Evolutionary conservation across 2,113 vertebrate genomes (phyloP).

Genomic region (Amblyopsis rosae): DNA sequence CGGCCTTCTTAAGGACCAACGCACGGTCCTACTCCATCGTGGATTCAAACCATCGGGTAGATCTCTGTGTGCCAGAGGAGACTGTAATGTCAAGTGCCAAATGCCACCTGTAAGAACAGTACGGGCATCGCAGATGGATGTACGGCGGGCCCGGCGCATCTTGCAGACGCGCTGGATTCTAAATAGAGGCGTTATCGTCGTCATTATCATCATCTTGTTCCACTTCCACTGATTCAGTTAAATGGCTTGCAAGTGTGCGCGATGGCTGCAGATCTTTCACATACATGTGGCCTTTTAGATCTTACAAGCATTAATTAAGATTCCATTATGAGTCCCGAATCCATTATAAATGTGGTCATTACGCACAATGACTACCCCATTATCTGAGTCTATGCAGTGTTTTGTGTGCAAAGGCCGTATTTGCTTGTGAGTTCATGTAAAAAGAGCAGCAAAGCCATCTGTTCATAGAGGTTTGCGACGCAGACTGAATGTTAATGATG

Average conservation of each 20-base stretch:
- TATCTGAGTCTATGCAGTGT: constrained; percentile 33
- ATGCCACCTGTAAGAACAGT: constrained; percentile 48
- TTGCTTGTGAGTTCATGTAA: constrained; percentile 51
- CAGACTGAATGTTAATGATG: constrained; percentile 59
- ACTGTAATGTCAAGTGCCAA: constrained; percentile 62
- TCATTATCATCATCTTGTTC: constrained; percentile 37
- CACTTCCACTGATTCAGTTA: constrained; percentile 23
- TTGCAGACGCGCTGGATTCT: constrained; percentile 29
- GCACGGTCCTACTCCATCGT: background rate
- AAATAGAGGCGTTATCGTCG: constrained; percentile 50
- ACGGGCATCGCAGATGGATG: constrained; percentile 34
- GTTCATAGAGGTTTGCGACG: constrained; percentile 38
- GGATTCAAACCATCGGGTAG: constrained; percentile 38
- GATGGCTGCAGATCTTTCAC: constrained; percentile 27
- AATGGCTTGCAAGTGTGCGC: constrained; percentile 23
- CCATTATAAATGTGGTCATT: constrained; percentile 67
- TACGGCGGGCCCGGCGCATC: constrained; percentile 15
- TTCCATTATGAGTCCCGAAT: constrained; percentile 63
- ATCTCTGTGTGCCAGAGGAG: constrained; percentile 41
- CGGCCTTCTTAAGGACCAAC: constrained; percentile 38
- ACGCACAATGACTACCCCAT: constrained; percentile 55
- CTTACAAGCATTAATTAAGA: constrained; percentile 69
- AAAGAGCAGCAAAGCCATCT: constrained; percentile 60
- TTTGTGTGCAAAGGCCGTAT: constrained; percentile 41
- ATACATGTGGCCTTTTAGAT: constrained; percentile 37